These are phyloP conservation scores for Mesembrinibis cayennensis DNA, from an alignment of 2,113 vertebrate genomes.

Conservation along the genomic window DNA sequence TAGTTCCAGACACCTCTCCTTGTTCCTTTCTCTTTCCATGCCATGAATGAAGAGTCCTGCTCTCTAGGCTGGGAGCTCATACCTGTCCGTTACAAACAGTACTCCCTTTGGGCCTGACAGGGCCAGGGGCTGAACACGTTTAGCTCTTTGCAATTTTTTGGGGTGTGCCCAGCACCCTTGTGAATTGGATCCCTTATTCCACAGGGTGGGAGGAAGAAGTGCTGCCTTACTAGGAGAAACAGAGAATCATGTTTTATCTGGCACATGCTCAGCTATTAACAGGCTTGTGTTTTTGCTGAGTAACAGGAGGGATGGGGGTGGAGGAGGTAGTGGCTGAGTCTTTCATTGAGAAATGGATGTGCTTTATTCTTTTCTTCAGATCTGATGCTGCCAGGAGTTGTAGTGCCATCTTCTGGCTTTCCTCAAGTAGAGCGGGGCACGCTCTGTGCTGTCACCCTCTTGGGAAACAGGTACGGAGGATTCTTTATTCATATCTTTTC, in stretches of 20 bases:
- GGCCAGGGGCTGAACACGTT: not conserved
- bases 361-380: constrained; percentile 73
- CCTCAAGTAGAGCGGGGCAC: constrained; percentile 82
- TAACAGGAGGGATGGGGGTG: not conserved
- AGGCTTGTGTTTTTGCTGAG: not conserved
- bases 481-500: not conserved
- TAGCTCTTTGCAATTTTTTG: not conserved
- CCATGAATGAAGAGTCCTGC: not conserved
- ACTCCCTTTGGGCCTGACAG: not conserved
- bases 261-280: not conserved
- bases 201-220: not conserved
- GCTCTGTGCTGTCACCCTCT: constrained; percentile 84
- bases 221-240: not conserved
- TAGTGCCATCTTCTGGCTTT: constrained; percentile 84
- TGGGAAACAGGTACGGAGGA: constrained; percentile 82
- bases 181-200: not conserved
- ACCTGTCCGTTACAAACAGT: not conserved
- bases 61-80: not conserved
- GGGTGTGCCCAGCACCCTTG: not conserved
- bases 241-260: not conserved
- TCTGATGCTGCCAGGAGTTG: constrained; percentile 94
- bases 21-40: not conserved
- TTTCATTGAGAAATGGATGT: not conserved
- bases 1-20: not conserved
- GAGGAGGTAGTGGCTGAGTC: not conserved